Evolutionary conservation across 2,113 vertebrate genomes (phyloP), one percentile per base, ranked within the genome.

Genomic region (Tachysurus fulvidraco): DNA sequence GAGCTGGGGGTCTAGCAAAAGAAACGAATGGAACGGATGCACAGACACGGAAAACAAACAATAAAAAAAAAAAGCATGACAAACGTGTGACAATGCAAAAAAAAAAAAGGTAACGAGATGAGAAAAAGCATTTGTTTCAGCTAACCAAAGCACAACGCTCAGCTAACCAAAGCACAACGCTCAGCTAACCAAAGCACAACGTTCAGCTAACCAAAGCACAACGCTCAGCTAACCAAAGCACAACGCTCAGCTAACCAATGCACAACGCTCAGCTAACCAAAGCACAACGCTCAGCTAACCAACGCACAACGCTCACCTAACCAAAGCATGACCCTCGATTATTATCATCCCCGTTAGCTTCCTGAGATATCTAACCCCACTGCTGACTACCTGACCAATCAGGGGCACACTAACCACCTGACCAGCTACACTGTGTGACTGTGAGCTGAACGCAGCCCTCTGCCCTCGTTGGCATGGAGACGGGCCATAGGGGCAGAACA

Each of bases 111-210:
- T 69, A 81, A 88, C 78, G 88, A 86, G 86, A 87, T 85, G 86
- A 85, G 21, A 88, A 81, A 84, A 88, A 87, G 86, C 81, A 88
- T 89, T 73, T 88, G 89, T 91, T 92, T 92, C 89, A 91, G 90
- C 88, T 89, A 91, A 91, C 88, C 91, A 90, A 90, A 92, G 88
- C 91, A 91, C 86, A 89, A 87, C 64, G 41, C 76, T 92, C 89
- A 90, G 89, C 88, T 89, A 91, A 91, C 89, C 46, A 81, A 77
- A 74, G 81, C 55, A 74, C 54, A 87, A 76, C 69, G 52, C 79
- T 92, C 89, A 91, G 90, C 88, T 89, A 91, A 91, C 88, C 91
- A 90, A 90, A 92, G 88, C 91, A 91, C 86, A 89, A 87, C 64
- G 41, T 67, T 92, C 89, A 90, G 89, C 88, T 89, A 91, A 91